phyloP scores from a whole-genome alignment of 2,888 invertebrate species.

The Drosophila paranaensis region DNA sequence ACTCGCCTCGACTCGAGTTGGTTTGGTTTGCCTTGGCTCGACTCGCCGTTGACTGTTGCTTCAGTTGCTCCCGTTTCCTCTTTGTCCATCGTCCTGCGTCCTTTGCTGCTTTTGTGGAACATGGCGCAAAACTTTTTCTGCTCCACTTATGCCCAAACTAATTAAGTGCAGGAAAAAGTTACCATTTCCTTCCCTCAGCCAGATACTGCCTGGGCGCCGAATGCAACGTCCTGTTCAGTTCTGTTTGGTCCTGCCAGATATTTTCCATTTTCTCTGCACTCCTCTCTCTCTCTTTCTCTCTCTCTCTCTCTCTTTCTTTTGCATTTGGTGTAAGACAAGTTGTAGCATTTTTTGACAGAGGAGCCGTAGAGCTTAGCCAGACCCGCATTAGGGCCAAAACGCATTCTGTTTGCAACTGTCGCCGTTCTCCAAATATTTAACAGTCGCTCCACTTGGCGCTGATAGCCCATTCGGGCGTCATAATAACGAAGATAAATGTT shows the following conservation, averaged over 20 bases:
- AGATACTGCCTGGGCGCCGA: slow-evolving; percentile 30
- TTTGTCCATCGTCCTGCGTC: slow-evolving; percentile 14
- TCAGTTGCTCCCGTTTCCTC: slow-evolving; percentile 4
- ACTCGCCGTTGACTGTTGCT: background rate
- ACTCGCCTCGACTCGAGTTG: slow-evolving; percentile 11
- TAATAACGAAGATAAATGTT: slow-evolving; percentile 81
- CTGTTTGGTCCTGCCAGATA: slow-evolving; percentile 5
- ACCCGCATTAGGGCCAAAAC: slow-evolving; percentile 50
- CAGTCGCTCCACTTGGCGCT: slow-evolving; percentile 71
- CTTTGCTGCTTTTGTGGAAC: slow-evolving; percentile 49
- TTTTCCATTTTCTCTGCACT: background rate
- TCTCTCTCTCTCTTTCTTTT: background rate
- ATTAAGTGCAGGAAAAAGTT: slow-evolving; percentile 81
- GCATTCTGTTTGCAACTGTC: slow-evolving; percentile 56
- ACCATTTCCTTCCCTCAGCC: slow-evolving; percentile 74
- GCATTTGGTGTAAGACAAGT: slow-evolving; percentile 62
- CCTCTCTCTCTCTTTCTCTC: background rate
- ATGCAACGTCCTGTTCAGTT: slow-evolving; percentile 27
- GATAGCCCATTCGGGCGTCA: slow-evolving; percentile 81
- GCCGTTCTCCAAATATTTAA: slow-evolving; percentile 71
- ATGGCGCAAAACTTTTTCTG: slow-evolving; percentile 74
- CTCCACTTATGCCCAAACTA: slow-evolving; percentile 81
- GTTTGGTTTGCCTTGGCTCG: background rate
- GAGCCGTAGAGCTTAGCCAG: slow-evolving; percentile 38
- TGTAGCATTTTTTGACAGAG: slow-evolving; percentile 66